phyloP scores from a whole-genome alignment of 1,140 invertebrate species.

The Physella acuta region DNA sequence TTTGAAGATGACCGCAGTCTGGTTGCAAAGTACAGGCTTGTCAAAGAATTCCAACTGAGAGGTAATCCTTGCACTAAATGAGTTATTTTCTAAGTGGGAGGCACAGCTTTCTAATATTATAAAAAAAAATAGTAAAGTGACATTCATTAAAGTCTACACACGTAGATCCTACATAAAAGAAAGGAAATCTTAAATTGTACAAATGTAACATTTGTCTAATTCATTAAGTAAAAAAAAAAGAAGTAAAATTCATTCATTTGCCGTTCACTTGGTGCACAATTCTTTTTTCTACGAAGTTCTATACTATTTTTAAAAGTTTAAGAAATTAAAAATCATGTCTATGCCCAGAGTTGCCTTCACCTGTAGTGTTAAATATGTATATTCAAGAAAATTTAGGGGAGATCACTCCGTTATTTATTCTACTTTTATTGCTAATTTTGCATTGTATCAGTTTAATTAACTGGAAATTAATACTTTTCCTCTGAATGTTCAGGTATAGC shows the following conservation, averaged over 20 bases:
- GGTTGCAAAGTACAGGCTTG: slow-evolving; percentile 8
- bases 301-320: no score
- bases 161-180: not conserved
- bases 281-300: no score
- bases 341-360: not conserved
- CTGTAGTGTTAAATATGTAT: not conserved
- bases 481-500: slow-evolving; percentile 6
- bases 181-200: not conserved
- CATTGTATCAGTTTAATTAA: not conserved
- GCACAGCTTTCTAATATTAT: not conserved
- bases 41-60: slow-evolving; percentile 7
- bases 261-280: no score
- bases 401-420: not conserved
- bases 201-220: not conserved
- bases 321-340: not conserved
- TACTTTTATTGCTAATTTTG: not conserved
- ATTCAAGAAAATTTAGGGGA: not conserved
- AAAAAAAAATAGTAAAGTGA: not conserved
- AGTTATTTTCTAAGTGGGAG: not conserved
- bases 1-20: slow-evolving; percentile 14
- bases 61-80: slow-evolving; percentile 3
- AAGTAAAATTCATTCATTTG: not conserved
- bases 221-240: not conserved
- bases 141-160: not conserved
- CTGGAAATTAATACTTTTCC: no score